Conservation (phyloP, 2,888 invertebrate genomes). For the Dynastes hyllus region DNA sequence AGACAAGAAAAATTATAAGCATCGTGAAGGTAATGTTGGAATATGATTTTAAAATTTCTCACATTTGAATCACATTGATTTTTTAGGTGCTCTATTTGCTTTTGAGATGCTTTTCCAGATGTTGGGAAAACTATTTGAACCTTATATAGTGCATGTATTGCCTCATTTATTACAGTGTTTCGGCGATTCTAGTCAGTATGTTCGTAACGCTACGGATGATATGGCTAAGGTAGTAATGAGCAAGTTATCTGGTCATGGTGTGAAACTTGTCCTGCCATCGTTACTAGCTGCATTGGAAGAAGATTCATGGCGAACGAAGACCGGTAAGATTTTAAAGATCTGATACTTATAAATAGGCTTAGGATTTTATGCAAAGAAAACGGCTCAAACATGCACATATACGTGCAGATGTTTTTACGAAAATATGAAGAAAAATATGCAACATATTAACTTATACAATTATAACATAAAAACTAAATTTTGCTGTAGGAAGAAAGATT, state of each 20-base stretch:
- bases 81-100: conserved; percentile 90
- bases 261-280: conserved; percentile 96
- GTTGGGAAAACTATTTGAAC: conserved; percentile 97
- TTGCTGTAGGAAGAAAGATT: too few relatives aligned
- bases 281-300: conserved; percentile 94
- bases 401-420: too few relatives aligned
- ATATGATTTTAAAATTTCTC: too few relatives aligned
- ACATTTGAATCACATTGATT: neutral
- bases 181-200: conserved; percentile 96
- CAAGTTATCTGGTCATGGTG: conserved; percentile 96
- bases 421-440: too few relatives aligned
- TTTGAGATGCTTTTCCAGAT: conserved; percentile 97
- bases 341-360: neutral
- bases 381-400: too few relatives aligned
- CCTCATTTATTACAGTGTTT: conserved; percentile 96
- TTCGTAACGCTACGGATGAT: conserved; percentile 96
- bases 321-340: conserved; percentile 73
- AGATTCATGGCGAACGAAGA: conserved; percentile 99
- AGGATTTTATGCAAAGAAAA: neutral
- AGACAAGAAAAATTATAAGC: conserved; percentile 96
- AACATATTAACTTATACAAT: too few relatives aligned
- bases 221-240: conserved; percentile 97
- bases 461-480: too few relatives aligned
- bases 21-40: conserved; percentile 83
- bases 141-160: conserved; percentile 97